Evolutionary conservation across 1,140 invertebrate genomes (phyloP).

Genomic region (Chironomus striatipennis): DNA sequence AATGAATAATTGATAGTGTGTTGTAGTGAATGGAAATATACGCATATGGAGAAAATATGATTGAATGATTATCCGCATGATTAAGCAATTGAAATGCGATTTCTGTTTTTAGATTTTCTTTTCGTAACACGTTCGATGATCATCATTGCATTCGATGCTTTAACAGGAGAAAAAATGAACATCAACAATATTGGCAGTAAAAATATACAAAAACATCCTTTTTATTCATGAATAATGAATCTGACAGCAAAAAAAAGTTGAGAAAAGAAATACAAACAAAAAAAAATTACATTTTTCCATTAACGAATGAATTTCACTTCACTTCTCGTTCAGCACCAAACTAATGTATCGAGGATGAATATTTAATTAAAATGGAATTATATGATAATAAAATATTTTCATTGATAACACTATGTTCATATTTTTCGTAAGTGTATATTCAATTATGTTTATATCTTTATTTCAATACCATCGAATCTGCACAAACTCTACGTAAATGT

Average conservation of each 20-base stretch:
- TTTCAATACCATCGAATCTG: no score
- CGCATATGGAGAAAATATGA: not conserved
- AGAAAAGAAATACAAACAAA: not conserved
- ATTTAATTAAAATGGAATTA: slow-evolving; percentile 15
- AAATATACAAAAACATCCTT: not conserved
- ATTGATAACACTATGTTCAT: not conserved
- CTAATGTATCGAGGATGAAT: not conserved
- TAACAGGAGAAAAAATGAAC: not conserved
- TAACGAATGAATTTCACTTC: not conserved
- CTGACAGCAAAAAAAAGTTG: no score
- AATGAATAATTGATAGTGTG: slow-evolving; percentile 1
- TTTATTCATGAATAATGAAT: not conserved
- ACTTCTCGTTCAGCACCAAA: not conserved
- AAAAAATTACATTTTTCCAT: slow-evolving; percentile 7
- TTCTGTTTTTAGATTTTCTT: not conserved
- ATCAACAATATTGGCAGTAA: not conserved
- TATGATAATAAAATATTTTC: slow-evolving; percentile 15
- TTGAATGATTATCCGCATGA: slow-evolving; percentile 10
- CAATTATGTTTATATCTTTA: no score
- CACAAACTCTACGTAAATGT: no score
- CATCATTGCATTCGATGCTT: not conserved
- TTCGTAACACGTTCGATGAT: not conserved
- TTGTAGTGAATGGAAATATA: not conserved
- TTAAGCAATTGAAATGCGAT: not conserved
- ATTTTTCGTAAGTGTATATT: not conserved